Base-by-base conservation (phyloP, 2,113 vertebrate species). In the Epinephelus lanceolatus region DNA sequence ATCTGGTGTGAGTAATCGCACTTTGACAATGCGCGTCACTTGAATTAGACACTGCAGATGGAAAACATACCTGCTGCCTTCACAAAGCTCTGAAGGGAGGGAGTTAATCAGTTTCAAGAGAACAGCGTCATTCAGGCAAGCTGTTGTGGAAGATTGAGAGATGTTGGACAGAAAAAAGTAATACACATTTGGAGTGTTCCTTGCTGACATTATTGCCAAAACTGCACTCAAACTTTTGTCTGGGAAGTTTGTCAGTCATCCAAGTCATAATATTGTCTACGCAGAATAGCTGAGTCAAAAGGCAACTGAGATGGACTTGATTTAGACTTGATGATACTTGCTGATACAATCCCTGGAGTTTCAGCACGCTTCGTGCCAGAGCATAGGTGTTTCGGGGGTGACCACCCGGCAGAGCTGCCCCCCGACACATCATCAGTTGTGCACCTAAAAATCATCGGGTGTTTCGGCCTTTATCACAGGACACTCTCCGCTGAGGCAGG, bases 1-100 rank as follows among this genome's bases (percentile, higher is more conserved):
- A 75, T 80, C 5, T 52, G 33, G 47, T 77, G 68, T 45, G 67
- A 78, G 71, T 81, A 81, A 84, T 85, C 80, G n/a, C 59, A 59
- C 62, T 71, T 37, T 71, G 74, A 77, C 57, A 71, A 25, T 15
- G 21, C 42, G 4, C 68, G 25, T 80, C 76, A 84, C 72, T 55
- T 70, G 74, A 91, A 82, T 80, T 49, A 83, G 45, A 76, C 10
- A 17, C 73, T 59, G 81, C 83, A 88, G 81, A 91, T 88, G 72
- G 80, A 86, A 87, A 80, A 71, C 76, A 51, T 84, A 90, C 85
- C 86, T 89, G 86, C 68, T 25, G 52, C 68, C 71, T 86, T 80
- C 80, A 61, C 47, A 61, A 74, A 73, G 65, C 78, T 82, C 87
- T 55, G 17, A 82, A 71, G 76, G 72, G 73, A 88, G 53, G 25